Conservation (phyloP, 1,140 invertebrate genomes). For the Drosophila nannoptera region DNA sequence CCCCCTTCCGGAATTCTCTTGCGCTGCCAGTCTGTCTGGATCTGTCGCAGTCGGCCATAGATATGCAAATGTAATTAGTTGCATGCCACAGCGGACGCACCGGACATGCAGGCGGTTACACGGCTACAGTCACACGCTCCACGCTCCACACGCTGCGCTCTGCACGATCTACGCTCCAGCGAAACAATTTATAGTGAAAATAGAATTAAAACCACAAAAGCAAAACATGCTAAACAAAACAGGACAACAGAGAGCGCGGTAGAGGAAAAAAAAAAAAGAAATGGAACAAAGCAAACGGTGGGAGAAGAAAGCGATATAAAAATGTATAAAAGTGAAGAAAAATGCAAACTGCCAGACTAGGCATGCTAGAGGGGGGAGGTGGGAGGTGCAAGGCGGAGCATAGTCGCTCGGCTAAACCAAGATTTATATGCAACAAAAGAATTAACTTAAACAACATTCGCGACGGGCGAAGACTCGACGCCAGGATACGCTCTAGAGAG, state of each 20-base stretch:
- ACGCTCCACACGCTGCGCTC: conserved; percentile 30
- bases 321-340: conserved; percentile 37
- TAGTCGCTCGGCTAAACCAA: conserved; percentile 70
- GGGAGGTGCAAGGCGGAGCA: conserved; percentile 38
- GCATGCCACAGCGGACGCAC: conserved; percentile 56
- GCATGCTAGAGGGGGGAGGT: conserved; percentile 25
- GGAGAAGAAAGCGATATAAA: conserved; percentile 40
- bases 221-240: conserved; percentile 62
- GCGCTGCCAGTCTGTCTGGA: conserved; percentile 24
- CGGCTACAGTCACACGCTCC: conserved; percentile 53
- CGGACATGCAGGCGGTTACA: conserved; percentile 31
- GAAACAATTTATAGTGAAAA: conserved; percentile 77
- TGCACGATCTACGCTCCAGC: conserved; percentile 36
- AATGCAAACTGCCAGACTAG: conserved; percentile 50
- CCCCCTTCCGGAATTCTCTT: background rate
- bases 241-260: conserved; percentile 18
- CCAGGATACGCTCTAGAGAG: background rate
- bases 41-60: conserved; percentile 55
- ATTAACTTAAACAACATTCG: conserved; percentile 29
- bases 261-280: conserved; percentile 19
- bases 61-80: conserved; percentile 78
- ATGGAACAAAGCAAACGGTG: background rate
- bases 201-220: conserved; percentile 78
- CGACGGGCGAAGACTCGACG: background rate
- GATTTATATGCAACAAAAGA: conserved; percentile 70